Evolutionary conservation across 2,797 vertebrate genomes (phyloP).

Genomic region (Lutjanus campechanus): DNA sequence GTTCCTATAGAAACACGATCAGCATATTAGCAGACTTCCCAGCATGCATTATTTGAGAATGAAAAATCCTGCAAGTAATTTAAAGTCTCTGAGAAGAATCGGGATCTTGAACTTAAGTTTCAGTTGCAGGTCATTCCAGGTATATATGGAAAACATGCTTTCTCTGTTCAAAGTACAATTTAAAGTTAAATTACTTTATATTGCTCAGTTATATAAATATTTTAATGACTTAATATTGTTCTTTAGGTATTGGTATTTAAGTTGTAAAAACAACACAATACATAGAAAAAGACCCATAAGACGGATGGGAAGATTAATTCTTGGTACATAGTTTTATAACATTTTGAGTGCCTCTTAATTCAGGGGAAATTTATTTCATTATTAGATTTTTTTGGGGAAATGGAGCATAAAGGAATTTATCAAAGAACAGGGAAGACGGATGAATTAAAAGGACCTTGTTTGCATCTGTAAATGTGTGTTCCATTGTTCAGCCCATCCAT

Average conservation of each 20-base stretch:
- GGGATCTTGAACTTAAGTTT: no score
- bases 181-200: no score
- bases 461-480: slow-evolving; percentile 45
- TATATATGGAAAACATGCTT: no score
- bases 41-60: no score
- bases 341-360: not conserved
- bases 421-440: not conserved
- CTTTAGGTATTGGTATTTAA: not conserved
- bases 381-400: not conserved
- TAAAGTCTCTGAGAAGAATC: not conserved
- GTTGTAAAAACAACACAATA: not conserved
- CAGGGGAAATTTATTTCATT: not conserved
- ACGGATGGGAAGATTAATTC: not conserved
- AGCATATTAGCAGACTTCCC: no score
- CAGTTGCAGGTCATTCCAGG: no score
- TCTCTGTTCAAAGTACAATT: no score
- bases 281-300: not conserved
- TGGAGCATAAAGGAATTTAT: not conserved
- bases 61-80: no score
- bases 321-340: not conserved
- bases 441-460: slow-evolving; percentile 37
- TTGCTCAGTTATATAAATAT: not conserved
- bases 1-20: no score
- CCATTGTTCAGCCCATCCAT: slow-evolving; percentile 52
- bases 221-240: not conserved